These are phyloP conservation scores for Armadillidium nasatum DNA, from an alignment of 1,140 invertebrate genomes.

Conservation along the genomic window DNA sequence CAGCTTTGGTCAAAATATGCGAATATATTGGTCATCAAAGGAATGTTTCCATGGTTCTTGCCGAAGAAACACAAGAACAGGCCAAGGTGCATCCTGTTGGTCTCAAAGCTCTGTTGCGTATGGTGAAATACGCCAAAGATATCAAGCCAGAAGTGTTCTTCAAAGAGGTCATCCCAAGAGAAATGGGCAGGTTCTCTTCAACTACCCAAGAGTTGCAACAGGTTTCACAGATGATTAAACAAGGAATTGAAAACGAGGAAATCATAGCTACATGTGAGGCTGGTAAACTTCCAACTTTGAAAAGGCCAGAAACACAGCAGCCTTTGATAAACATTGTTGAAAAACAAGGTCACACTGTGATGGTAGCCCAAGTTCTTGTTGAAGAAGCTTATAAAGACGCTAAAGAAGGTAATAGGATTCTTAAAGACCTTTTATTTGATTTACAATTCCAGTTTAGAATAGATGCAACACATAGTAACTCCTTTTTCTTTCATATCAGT, in stretches of 20 bases:
- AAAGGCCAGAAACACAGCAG: slow-evolving; percentile 45
- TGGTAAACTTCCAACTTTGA: slow-evolving; percentile 44
- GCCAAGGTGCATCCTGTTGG: slow-evolving; percentile 41
- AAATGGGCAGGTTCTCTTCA: slow-evolving; percentile 71
- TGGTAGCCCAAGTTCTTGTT: slow-evolving; percentile 45
- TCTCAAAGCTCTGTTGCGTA: slow-evolving; percentile 45
- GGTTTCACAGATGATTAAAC: slow-evolving; percentile 67
- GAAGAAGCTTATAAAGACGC: slow-evolving; percentile 44
- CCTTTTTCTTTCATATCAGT: too few relatives aligned
- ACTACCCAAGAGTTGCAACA: slow-evolving; percentile 73
- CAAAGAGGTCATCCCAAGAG: slow-evolving; percentile 56
- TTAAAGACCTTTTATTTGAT: background rate
- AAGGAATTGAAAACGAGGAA: slow-evolving; percentile 68
- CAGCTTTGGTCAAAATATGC: slow-evolving; percentile 42
- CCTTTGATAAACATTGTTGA: slow-evolving; percentile 46
- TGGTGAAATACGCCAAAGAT: slow-evolving; percentile 44
- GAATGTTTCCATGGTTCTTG: slow-evolving; percentile 56
- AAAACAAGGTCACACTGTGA: slow-evolving; percentile 44
- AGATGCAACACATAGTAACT: too few relatives aligned
- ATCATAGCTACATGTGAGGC: slow-evolving; percentile 60
- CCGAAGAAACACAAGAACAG: slow-evolving; percentile 58
- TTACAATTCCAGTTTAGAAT: background rate
- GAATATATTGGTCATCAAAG: slow-evolving; percentile 40
- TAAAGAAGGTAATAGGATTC: slow-evolving; percentile 36
- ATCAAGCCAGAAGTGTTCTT: slow-evolving; percentile 44